Percentiles rank a stretch among this genome's conserved stretches.
Conservation (phyloP, 2,888 invertebrate species). For the Dynastes hyllus region DNA sequence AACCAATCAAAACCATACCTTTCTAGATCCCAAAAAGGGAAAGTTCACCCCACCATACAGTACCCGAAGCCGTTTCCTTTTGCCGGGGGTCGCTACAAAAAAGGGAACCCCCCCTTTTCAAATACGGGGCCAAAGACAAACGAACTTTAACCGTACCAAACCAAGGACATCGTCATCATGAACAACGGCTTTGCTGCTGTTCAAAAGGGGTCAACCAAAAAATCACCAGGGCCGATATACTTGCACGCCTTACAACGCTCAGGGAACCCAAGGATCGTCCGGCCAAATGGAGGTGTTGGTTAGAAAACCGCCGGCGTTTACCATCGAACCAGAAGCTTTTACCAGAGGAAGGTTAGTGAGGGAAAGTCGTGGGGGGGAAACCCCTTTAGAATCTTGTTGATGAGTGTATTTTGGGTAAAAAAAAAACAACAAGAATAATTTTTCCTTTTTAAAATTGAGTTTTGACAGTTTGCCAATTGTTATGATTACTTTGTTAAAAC, state of each 20-base stretch:
- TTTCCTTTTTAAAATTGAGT: no score
- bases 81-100: slow-evolving; percentile 96
- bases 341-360: slow-evolving; percentile 82
- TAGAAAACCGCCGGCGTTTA: slow-evolving; percentile 94
- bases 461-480: no score
- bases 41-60: slow-evolving; percentile 96
- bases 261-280: slow-evolving; percentile 95
- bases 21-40: slow-evolving; percentile 94
- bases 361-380: not conserved
- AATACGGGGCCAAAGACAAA: slow-evolving; percentile 98
- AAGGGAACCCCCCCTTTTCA: slow-evolving; percentile 96
- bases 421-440: no score
- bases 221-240: slow-evolving; percentile 96
- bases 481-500: no score
- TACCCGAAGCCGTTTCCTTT: slow-evolving; percentile 95
- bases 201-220: slow-evolving; percentile 92
- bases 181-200: slow-evolving; percentile 94
- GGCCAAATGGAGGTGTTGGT: slow-evolving; percentile 84
- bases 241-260: slow-evolving; percentile 95
- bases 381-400: no score
- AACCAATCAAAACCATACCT: no score
- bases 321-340: slow-evolving; percentile 91
- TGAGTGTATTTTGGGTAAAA: no score
- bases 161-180: slow-evolving; percentile 94
- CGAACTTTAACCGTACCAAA: slow-evolving; percentile 93